phyloP scores from a whole-genome alignment of 2,113 vertebrate genomes.

The Meles meles region DNA sequence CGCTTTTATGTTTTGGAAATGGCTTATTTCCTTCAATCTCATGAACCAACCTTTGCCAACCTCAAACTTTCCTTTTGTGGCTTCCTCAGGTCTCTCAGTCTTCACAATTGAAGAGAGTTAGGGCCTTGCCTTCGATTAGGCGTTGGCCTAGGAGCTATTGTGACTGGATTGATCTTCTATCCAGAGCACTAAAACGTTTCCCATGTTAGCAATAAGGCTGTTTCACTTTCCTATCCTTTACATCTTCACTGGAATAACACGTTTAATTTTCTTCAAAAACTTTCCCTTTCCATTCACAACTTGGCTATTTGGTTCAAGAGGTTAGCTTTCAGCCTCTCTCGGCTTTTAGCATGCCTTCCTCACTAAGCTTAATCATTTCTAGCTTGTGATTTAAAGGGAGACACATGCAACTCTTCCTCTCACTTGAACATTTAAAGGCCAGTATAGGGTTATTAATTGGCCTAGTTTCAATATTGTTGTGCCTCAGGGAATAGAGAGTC shows the following conservation, averaged over 20 bases:
- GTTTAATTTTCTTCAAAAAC: not conserved
- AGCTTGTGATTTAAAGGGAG: not conserved
- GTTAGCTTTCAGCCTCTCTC: not conserved
- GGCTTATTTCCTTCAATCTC: not conserved
- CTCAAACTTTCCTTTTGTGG: not conserved
- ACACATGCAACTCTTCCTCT: not conserved
- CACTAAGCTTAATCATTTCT: not conserved
- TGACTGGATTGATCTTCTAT: not conserved
- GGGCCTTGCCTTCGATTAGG: not conserved
- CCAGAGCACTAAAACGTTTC: not conserved
- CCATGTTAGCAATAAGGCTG: not conserved
- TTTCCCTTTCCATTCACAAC: not conserved
- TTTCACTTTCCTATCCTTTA: not conserved
- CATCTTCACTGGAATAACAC: not conserved
- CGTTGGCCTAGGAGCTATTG: not conserved
- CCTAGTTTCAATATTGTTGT: not conserved
- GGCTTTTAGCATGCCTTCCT: not conserved
- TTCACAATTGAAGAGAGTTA: not conserved
- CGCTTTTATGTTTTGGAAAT: not conserved
- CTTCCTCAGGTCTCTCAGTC: not conserved
- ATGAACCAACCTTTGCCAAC: not conserved
- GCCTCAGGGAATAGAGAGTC: not conserved
- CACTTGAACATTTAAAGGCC: not conserved
- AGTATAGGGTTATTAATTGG: not conserved
- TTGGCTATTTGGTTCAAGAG: not conserved